phyloP scores from a whole-genome alignment of 2,888 invertebrate genomes.

The Litoditis marina region DNA sequence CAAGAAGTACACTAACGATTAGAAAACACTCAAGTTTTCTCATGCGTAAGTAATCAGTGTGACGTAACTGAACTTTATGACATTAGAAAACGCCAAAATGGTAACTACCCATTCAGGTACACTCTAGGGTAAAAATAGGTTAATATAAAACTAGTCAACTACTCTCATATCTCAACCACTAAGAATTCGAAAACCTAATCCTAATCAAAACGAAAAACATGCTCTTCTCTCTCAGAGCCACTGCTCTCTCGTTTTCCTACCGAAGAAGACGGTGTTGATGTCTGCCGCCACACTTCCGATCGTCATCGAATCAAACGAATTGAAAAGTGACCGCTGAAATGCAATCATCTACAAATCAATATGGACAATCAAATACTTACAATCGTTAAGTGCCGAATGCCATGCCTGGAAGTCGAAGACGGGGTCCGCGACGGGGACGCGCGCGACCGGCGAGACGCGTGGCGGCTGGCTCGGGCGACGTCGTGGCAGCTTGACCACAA shows the following conservation, averaged over 20 bases:
- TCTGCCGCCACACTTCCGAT: constrained; percentile 43
- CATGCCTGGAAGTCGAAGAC: constrained; percentile 59
- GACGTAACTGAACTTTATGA: no score
- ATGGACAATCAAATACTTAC: constrained; percentile 28
- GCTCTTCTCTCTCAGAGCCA: no score
- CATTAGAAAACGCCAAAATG: no score
- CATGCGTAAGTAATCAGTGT: no score
- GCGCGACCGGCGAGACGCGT: constrained; percentile 22
- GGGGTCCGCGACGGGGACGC: constrained; percentile 32
- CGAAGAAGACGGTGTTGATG: constrained; percentile 57
- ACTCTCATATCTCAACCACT: no score
- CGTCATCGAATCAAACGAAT: constrained; percentile 46
- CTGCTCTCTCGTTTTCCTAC: constrained; percentile 31
- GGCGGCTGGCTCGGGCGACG: constrained; percentile 12
- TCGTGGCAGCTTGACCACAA: constrained; percentile 34
- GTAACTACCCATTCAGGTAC: no score
- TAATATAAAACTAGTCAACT: no score
- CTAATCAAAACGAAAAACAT: no score
- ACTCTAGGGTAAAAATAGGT: no score
- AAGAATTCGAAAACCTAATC: no score
- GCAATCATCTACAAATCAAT: constrained; percentile 6
- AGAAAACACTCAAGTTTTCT: no score
- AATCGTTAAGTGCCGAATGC: constrained; percentile 47
- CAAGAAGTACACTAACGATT: no score
- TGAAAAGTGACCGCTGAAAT: constrained; percentile 45